Conservation (phyloP, 2,113 vertebrate species). For the Scophthalmus maximus region DNA sequence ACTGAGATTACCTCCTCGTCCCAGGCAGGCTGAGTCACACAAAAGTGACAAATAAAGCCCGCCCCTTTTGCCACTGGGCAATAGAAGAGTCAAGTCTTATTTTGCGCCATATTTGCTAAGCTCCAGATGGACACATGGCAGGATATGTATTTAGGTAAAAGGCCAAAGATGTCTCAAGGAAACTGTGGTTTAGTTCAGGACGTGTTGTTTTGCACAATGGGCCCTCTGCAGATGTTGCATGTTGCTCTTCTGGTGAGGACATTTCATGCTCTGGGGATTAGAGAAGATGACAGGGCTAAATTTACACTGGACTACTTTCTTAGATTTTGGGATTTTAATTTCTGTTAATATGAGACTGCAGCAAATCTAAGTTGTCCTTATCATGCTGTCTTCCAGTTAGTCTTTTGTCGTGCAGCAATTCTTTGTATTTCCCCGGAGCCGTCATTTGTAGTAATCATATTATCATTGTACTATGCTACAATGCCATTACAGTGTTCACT, state of each 20-base stretch:
- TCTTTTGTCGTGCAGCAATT: not conserved
- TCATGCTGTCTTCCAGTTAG: not conserved
- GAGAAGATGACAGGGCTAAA: not conserved
- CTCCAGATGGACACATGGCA: slow-evolving; percentile 49
- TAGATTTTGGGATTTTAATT: not conserved
- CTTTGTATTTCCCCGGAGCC: not conserved
- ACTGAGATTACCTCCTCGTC: not conserved
- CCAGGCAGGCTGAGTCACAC: not conserved
- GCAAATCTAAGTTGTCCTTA: not conserved
- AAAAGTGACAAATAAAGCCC: no score
- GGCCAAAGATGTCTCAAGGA: slow-evolving; percentile 71
- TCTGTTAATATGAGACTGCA: not conserved
- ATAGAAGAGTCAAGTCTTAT: slow-evolving; percentile 43
- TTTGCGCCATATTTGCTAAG: slow-evolving; percentile 48
- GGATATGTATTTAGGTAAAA: slow-evolving; percentile 70
- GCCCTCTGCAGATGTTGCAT: slow-evolving; percentile 69
- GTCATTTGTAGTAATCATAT: not conserved
- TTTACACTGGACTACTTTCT: not conserved
- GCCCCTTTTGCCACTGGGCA: slow-evolving; percentile 28
- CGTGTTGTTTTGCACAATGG: slow-evolving; percentile 36
- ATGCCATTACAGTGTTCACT: not conserved
- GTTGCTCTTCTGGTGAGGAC: slow-evolving; percentile 27
- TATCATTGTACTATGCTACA: no score
- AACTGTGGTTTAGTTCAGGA: slow-evolving; percentile 67
- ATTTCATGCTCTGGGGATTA: slow-evolving; percentile 27